A percentile compares a stretch with the other conserved stretches of the same genome.
Conservation (phyloP, 2,113 vertebrate genomes). For the Callipepla californica region DNA sequence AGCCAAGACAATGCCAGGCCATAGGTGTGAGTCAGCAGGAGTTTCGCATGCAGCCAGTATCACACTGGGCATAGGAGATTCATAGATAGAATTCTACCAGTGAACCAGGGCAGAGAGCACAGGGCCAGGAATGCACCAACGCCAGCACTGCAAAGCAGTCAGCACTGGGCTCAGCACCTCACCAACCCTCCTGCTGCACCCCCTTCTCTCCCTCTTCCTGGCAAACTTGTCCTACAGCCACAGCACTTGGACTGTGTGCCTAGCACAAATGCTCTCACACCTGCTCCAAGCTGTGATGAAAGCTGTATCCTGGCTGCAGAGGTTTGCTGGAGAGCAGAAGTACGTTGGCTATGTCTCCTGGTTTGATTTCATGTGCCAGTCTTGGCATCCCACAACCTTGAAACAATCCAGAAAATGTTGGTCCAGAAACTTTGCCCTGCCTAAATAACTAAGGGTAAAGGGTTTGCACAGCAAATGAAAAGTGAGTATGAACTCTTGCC, state of each 20-base stretch:
- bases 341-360: neutral
- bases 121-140: neutral
- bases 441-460: neutral
- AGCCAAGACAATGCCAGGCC: neutral
- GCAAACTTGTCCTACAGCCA: neutral
- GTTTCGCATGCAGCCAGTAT: neutral
- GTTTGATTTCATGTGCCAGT: neutral
- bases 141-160: neutral
- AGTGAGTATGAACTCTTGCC: neutral
- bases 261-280: neutral
- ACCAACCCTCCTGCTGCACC: neutral
- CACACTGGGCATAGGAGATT: neutral
- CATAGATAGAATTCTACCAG: too few species aligned
- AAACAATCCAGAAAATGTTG: neutral
- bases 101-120: neutral
- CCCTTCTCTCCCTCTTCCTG: neutral
- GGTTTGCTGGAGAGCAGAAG: neutral
- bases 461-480: neutral
- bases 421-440: neutral
- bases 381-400: neutral
- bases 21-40: neutral
- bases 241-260: fast-evolving
- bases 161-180: neutral
- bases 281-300: neutral
- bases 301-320: neutral